Base-by-base conservation (phyloP, 2,797 vertebrate genomes). In the Gadopsis marmoratus region DNA sequence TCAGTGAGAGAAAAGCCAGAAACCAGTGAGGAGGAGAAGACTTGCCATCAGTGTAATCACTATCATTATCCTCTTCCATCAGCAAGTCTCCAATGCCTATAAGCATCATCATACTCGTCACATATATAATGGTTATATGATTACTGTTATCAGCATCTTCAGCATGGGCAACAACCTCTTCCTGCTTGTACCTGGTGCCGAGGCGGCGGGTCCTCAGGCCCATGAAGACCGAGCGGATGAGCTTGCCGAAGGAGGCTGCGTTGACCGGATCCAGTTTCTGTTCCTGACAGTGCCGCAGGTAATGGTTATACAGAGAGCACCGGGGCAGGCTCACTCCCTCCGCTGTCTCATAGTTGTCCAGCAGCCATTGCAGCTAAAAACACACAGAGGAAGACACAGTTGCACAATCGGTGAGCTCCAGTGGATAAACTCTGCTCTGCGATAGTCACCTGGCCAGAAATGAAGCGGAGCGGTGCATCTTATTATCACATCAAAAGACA, bases 191-290 rank as follows among this genome's bases (percentile, higher is more conserved):
- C 98, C 98, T 98, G 91, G 97, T 99, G 77, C 98, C 98, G 53
- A 99, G 96, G 74, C 98, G 96, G 4, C 98, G 96, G 0, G 98
- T 99, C 82, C 97, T 93, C 75, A 99, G 95, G 64, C 98, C 98
- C 97, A 99, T 97, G 93, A 99, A 99, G 72, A 99, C 98, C 0
- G 98, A 99, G 50, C 98, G 98, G 91, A 99, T 99, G 71, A 99
- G 97, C 55, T 99, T 99, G 35, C 98, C 98, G 0, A 99, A 99
- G 82, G 98, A 99, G 2, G 98, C 98, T 0, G 98, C 98, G 0
- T 99, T 99, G 83, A 99, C 98, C 0, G 98, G 98, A 78, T 99
- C 98, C 88, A 99, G 95, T 76, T 98, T 99, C 95, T 99, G 97
- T 61, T 99, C 98, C 91, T 99, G 97, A 91, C 98, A 99, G 96